These are phyloP conservation scores for Pachyuromys duprasi DNA, from an alignment of 2,797 vertebrate genomes.

Conservation along the genomic window DNA sequence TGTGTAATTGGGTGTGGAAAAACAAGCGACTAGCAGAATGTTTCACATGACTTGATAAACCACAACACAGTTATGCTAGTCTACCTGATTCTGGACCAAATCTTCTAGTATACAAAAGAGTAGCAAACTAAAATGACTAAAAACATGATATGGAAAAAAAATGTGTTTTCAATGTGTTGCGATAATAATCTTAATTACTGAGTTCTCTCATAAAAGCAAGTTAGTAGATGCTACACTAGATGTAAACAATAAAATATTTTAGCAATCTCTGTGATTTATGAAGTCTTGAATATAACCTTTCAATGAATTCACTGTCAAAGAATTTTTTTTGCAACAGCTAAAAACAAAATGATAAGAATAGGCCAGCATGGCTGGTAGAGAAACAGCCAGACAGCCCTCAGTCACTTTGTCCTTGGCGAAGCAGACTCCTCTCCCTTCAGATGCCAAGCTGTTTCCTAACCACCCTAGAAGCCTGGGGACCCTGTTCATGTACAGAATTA, in stretches of 20 bases:
- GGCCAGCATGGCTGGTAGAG: background rate
- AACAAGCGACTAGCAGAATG: background rate
- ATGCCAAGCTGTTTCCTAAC: background rate
- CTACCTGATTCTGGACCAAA: slow-evolving; percentile 7
- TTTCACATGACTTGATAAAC: background rate
- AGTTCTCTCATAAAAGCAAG: slow-evolving; percentile 17
- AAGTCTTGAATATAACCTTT: background rate
- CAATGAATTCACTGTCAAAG: background rate
- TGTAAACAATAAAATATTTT: background rate
- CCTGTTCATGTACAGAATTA: background rate
- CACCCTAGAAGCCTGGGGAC: background rate
- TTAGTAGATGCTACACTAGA: background rate
- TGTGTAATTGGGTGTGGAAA: slow-evolving; percentile 19
- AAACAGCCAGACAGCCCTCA: background rate
- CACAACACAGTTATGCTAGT: background rate
- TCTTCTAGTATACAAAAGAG: background rate
- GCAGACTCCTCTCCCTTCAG: background rate
- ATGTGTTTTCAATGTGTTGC: background rate
- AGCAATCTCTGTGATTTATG: background rate
- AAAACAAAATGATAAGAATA: background rate
- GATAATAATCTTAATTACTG: slow-evolving; percentile 12
- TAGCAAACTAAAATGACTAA: background rate
- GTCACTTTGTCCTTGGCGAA: background rate
- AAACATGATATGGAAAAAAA: slow-evolving; percentile 3
- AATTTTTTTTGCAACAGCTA: background rate